phyloP scores from a whole-genome alignment of 2,888 invertebrate species.

The Mythimna lalbum region DNA sequence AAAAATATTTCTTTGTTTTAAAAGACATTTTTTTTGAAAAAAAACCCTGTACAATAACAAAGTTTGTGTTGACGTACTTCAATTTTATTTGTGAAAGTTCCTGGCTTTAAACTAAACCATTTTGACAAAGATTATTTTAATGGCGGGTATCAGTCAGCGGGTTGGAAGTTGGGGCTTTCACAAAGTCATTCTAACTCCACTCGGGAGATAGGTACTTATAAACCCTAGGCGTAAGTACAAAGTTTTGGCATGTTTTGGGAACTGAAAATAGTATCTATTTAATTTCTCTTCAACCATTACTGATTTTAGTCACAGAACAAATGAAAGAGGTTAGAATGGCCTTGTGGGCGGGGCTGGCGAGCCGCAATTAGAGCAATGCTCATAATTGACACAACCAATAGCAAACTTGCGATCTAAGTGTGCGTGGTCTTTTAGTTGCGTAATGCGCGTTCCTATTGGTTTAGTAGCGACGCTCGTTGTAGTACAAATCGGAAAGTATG shows the following conservation, averaged over 20 bases:
- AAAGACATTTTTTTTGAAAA: no score
- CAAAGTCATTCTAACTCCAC: background rate
- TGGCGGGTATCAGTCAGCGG: background rate
- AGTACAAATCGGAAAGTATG: no score
- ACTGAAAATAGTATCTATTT: background rate
- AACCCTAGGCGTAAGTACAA: background rate
- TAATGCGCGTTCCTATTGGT: no score
- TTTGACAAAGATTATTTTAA: constrained; percentile 22
- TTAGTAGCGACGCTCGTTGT: no score
- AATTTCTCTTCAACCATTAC: background rate
- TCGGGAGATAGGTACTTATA: background rate
- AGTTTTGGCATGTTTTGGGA: background rate
- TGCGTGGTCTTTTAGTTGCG: no score
- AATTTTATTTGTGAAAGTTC: constrained; percentile 3
- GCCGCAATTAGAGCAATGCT: no score
- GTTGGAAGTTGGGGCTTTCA: background rate
- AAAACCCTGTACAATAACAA: no score
- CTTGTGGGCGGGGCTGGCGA: no score
- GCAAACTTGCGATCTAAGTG: no score
- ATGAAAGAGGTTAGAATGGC: no score
- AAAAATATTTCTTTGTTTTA: no score
- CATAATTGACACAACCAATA: no score
- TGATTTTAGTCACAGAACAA: background rate
- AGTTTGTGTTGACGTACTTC: background rate
- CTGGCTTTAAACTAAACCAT: constrained; percentile 6